These are phyloP conservation scores for Drosophila prolongata DNA, from an alignment of 2,888 invertebrate genomes.

Conservation along the genomic window DNA sequence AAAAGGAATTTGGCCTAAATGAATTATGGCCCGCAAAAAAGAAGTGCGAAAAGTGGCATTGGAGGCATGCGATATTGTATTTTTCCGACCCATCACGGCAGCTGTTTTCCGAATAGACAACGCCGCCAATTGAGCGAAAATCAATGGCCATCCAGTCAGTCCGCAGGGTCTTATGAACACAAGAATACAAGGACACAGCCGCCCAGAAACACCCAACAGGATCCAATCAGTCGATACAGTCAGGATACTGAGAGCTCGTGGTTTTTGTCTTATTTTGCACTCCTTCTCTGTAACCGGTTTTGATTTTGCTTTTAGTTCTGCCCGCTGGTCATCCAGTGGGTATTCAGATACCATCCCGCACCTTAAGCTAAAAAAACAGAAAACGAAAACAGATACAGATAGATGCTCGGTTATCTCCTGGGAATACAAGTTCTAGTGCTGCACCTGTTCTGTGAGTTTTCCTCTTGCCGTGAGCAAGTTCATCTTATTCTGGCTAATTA, in stretches of 20 bases:
- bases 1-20: conserved; percentile 51
- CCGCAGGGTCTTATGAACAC: conserved; percentile 27
- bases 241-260: background rate
- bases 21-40: conserved; percentile 57
- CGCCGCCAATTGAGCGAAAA: conserved; percentile 66
- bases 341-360: conserved; percentile 3
- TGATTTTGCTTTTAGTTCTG: conserved; percentile 1
- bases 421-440: background rate
- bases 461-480: conserved; percentile 26
- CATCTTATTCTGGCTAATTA: conserved; percentile 62
- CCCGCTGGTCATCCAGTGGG: conserved; percentile 11
- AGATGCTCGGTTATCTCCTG: conserved; percentile 15
- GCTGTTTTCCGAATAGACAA: conserved; percentile 62
- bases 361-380: conserved; percentile 13
- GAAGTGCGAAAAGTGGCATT: conserved; percentile 44
- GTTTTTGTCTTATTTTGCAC: conserved; percentile 10
- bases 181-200: conserved; percentile 2
- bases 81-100: conserved; percentile 71
- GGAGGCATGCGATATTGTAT: conserved; percentile 58
- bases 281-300: conserved; percentile 1
- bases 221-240: conserved; percentile 25
- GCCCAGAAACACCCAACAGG: conserved; percentile 8
- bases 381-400: conserved; percentile 27
- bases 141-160: conserved; percentile 56
- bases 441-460: conserved; percentile 28